Evolutionary conservation across 2,113 vertebrate species (phyloP), one percentile per base, ranked within the genome.

Genomic region (Gymnogyps californianus): DNA sequence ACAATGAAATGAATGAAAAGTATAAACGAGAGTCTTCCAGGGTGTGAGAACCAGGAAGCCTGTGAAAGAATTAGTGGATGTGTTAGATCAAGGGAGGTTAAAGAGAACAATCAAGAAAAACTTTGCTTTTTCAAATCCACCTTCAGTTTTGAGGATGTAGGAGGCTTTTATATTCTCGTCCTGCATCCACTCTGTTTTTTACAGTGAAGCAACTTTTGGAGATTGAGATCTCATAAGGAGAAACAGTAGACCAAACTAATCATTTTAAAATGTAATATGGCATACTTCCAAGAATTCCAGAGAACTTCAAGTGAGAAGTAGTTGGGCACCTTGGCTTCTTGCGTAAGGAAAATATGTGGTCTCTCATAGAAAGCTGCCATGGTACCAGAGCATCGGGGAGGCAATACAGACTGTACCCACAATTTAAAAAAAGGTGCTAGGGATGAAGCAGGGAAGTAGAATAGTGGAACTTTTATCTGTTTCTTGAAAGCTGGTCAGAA

Each of bases 21-120:
- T n/a, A 42, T 74, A 79, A 88, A 83, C 2, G 9, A 77, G 70
- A 87, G 40, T 75, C 78, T 91, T 87, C 34, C 40, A 71, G 84
- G 31, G 20, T 93, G 11, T 85, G 78, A 94, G 54, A 83, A 83
- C 38, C 3, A 31, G 82, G 58, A 95, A 91, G 40, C n/a, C 54
- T 80, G 25, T 93, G 88, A 77, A 92, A 90, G 71, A 96, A 92
- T 90, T 65, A 80, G 49, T 72, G 75, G 58, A 83, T 93, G 29
- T 90, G 38, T 61, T 88, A 58, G 54, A 87, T 92, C 75, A 70
- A 69, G 66, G 46, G 42, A 91, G 16, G 58, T 90, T 95, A 94
- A 89, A 66, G 69, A 84, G 38, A 75, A 76, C 62, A 57, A 65
- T 89, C 0, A 3, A 79, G 47, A 93, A 89, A 94, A 90, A 47